Conservation (phyloP, 1,140 invertebrate species). For the Bombus difficillimus region DNA sequence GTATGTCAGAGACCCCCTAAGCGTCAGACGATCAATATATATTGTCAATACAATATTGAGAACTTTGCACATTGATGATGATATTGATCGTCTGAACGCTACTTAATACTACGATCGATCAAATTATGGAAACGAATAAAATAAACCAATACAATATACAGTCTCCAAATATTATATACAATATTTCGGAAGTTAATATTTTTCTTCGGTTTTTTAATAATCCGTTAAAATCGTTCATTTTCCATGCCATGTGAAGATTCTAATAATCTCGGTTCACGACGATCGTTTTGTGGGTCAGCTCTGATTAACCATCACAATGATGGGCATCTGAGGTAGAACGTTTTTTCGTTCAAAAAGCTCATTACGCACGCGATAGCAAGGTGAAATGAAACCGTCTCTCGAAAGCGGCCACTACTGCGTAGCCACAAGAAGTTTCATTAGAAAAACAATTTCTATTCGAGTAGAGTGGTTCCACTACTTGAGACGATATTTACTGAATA, state of each 20-base stretch:
- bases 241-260: not conserved
- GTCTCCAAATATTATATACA: too few species aligned
- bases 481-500: slow-evolving; percentile 35
- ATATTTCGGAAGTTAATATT: not conserved
- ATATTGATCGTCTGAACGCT: too few species aligned
- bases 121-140: too few species aligned
- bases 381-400: slow-evolving; percentile 33
- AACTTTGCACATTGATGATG: too few species aligned
- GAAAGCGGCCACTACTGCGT: not conserved
- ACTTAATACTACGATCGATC: too few species aligned
- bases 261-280: not conserved
- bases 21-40: too few species aligned
- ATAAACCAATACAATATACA: not conserved
- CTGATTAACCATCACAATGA: slow-evolving; percentile 18
- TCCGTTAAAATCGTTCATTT: not conserved
- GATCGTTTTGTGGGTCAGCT: not conserved
- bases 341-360: slow-evolving; percentile 32
- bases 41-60: too few species aligned
- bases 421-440: slow-evolving; percentile 20
- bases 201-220: not conserved
- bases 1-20: too few species aligned
- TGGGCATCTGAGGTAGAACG: not conserved
- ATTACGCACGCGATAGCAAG: slow-evolving; percentile 16
- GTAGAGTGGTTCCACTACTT: not conserved
- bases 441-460: slow-evolving; percentile 39